Base-by-base conservation (phyloP, 2,797 vertebrate genomes). In the Chelon labrosus region DNA sequence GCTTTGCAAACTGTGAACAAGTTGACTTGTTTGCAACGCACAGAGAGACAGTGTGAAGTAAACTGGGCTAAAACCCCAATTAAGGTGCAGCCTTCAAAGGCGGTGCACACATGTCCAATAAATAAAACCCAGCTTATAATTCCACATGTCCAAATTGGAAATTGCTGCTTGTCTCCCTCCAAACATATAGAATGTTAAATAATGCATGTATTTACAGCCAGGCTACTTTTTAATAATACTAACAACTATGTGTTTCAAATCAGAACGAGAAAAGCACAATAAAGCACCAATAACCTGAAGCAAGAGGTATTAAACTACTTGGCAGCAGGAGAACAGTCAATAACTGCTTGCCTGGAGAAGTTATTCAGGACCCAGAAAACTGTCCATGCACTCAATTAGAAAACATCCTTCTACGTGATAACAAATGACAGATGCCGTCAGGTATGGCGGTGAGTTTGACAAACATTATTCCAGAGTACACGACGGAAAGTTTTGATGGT, bases 341-440 rank as follows among this genome's bases (percentile, higher is more conserved):
- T 85, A 84, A 82, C 46, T 44, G 63, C 19, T 63, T 60, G 67
- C 67, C 70, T 57, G 63, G 55, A 85, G 61, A 80, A 70, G 50
- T 77, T 67, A 55, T 63, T 71, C 42, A 31, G 54, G 44, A 84
- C 69, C 79, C 70, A 63, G 70, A 79, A 72, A 84, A 69, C 70
- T 50, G 66, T 65, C 62, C 77, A 68, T 65, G 65, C 56, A 41
- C 50, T 82, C 63, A 82, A 83, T 88, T 74, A 81, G 62, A 82
- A 86, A 83, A 78, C 74, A 82, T 76, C 57, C 66, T 70, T 70
- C 62, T 52, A 20, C 63, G 27, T 54, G 46, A 64, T 44, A 71
- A 80, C 71, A 81, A 69, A 85, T 80, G 82, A 87, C 85, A 84
- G 84, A 73, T 72, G 77, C 70, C 75, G 79, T 70, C 82, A 79